Evolutionary conservation across 2,113 vertebrate genomes (phyloP).

Genomic region (Burhinus bistriatus): DNA sequence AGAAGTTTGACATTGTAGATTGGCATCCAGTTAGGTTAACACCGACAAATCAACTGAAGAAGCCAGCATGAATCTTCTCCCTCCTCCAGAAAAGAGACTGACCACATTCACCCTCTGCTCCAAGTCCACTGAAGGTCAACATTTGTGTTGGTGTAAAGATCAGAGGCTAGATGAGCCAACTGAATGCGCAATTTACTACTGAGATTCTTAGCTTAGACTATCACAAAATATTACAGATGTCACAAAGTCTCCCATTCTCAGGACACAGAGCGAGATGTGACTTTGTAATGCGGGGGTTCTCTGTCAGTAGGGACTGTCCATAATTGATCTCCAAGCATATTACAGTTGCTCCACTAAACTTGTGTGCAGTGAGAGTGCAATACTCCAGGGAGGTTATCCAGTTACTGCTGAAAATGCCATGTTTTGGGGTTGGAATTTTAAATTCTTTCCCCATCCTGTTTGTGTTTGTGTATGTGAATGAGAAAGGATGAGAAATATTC

Average conservation of each 20-base stretch:
- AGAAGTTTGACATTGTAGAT: not conserved
- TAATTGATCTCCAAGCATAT: fast-evolving
- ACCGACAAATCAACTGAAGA: not conserved
- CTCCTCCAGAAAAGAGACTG: not conserved
- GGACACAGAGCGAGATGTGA: not conserved
- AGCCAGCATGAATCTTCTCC: not conserved
- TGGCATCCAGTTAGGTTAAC: not conserved
- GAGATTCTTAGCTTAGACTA: not conserved
- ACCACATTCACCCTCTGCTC: not conserved
- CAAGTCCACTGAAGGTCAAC: not conserved
- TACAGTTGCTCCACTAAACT: not conserved
- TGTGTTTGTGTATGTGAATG: not conserved
- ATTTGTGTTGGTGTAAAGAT: not conserved
- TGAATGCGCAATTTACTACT: not conserved
- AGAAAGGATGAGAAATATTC: not conserved
- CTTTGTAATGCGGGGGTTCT: not conserved
- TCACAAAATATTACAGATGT: not conserved
- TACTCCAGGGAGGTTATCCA: not conserved
- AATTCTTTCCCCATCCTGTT: not conserved
- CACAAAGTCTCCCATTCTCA: not conserved
- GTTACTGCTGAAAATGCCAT: not conserved
- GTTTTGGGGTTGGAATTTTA: not conserved
- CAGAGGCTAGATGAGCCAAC: not conserved
- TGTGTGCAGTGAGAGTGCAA: not conserved
- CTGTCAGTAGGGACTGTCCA: not conserved